phyloP scores from a whole-genome alignment of 2,888 invertebrate genomes.

The Euzetes globulus region DNA sequence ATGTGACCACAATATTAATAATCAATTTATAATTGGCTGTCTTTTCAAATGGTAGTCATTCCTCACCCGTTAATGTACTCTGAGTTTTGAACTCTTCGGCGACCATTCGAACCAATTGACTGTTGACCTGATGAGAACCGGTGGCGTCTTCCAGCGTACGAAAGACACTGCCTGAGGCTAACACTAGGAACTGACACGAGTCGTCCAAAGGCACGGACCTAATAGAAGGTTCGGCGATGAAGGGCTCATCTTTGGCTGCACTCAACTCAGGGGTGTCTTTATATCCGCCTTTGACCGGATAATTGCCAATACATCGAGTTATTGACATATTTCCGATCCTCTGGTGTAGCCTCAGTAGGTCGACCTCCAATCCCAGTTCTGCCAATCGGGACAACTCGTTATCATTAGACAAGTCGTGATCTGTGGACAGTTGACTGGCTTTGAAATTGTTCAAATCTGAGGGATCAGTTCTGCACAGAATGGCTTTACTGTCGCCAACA shows the following conservation, averaged over 20 bases:
- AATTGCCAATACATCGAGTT: slow-evolving; percentile 79
- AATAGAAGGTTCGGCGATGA: slow-evolving; percentile 74
- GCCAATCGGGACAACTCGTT: slow-evolving; percentile 70
- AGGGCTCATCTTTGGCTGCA: slow-evolving; percentile 64
- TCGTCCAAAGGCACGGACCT: slow-evolving; percentile 70
- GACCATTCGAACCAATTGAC: slow-evolving; percentile 67
- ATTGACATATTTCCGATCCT: slow-evolving; percentile 67
- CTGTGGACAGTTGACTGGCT: slow-evolving; percentile 71
- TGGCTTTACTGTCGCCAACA: slow-evolving; percentile 71
- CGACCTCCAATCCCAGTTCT: slow-evolving; percentile 65
- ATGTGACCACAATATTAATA: too few species aligned
- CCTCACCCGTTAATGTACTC: slow-evolving; percentile 54
- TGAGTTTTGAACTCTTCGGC: slow-evolving; percentile 71
- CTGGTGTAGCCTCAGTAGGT: slow-evolving; percentile 60
- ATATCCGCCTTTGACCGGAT: slow-evolving; percentile 74
- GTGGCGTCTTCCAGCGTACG: slow-evolving; percentile 72
- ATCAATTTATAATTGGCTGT: too few species aligned
- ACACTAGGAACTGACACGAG: slow-evolving; percentile 68
- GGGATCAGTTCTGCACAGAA: slow-evolving; percentile 68
- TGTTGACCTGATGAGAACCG: slow-evolving; percentile 69
- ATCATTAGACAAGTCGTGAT: slow-evolving; percentile 75
- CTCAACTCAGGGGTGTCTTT: slow-evolving; percentile 69
- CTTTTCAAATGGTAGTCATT: too few species aligned
- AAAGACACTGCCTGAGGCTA: slow-evolving; percentile 78
- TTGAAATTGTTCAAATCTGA: slow-evolving; percentile 55